Conservation (phyloP, 35 echinoderm and acorn worm genomes). For the Strongylocentrotus purpuratus region DNA sequence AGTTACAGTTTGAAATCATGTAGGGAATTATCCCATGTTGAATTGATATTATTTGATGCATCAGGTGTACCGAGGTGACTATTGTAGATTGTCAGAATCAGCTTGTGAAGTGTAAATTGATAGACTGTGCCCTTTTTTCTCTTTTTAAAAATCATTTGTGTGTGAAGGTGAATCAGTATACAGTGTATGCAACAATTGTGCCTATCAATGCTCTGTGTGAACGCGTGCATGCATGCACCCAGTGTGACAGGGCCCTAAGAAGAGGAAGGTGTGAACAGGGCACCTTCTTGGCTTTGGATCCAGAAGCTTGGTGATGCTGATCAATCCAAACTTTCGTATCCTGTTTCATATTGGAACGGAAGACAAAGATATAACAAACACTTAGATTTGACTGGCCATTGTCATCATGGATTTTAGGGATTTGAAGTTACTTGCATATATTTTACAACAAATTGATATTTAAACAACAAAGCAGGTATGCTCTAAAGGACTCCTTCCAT, state of each 20-base stretch:
- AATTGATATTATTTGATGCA: no score
- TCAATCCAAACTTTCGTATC: conserved; percentile 31
- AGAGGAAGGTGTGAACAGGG: not conserved
- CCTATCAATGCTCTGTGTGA: not conserved
- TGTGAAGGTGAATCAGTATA: not conserved
- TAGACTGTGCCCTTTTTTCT: no score
- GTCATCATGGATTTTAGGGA: not conserved
- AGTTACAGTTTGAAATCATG: no score
- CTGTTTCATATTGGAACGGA: conserved; percentile 6
- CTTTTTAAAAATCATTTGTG: not conserved
- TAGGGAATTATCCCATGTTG: no score
- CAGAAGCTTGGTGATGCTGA: not conserved
- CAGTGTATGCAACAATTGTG: not conserved
- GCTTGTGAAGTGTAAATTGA: no score
- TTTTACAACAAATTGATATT: no score
- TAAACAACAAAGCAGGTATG: no score
- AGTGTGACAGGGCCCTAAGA: not conserved
- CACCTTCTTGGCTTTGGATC: conserved; percentile 35
- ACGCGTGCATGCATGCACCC: not conserved
- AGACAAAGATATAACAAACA: not conserved
- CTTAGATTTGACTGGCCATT: not conserved
- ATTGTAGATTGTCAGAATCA: no score
- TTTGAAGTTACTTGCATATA: not conserved
- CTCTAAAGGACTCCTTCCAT: no score
- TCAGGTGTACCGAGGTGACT: no score